Evolutionary conservation across 2,797 vertebrate species (phyloP).

Genomic region (Cryptoprocta ferox): DNA sequence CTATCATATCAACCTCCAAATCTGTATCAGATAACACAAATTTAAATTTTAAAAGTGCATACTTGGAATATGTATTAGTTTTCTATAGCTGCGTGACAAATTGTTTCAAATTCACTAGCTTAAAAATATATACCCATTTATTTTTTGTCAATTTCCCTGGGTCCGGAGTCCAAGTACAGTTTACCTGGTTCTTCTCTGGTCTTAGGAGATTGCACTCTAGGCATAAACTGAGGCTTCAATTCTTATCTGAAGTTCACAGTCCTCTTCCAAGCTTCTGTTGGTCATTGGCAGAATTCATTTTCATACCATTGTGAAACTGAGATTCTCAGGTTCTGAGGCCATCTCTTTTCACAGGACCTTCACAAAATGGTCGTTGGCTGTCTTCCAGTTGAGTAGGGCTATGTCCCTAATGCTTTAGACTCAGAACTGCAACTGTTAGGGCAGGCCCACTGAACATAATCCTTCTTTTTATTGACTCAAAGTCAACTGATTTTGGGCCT

Average conservation of each 20-base stretch:
- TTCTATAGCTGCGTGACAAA: neutral
- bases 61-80: neutral
- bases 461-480: neutral
- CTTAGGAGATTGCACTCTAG: neutral
- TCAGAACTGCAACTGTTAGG: neutral
- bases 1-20: neutral
- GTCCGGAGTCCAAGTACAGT: neutral
- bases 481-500: neutral
- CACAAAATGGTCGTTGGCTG: neutral
- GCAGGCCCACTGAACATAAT: neutral
- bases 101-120: neutral
- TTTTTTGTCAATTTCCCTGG: neutral
- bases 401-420: neutral
- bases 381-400: neutral
- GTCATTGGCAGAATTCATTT: neutral
- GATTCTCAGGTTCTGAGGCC: neutral
- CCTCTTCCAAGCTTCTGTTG: neutral
- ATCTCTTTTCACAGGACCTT: neutral
- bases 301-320: neutral
- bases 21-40: neutral
- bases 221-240: accelerated
- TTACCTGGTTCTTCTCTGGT: neutral
- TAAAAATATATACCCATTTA: neutral
- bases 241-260: neutral
- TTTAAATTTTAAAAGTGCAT: neutral